Conservation (phyloP, 2,113 vertebrate genomes). For the Microcebus tavaratra region DNA sequence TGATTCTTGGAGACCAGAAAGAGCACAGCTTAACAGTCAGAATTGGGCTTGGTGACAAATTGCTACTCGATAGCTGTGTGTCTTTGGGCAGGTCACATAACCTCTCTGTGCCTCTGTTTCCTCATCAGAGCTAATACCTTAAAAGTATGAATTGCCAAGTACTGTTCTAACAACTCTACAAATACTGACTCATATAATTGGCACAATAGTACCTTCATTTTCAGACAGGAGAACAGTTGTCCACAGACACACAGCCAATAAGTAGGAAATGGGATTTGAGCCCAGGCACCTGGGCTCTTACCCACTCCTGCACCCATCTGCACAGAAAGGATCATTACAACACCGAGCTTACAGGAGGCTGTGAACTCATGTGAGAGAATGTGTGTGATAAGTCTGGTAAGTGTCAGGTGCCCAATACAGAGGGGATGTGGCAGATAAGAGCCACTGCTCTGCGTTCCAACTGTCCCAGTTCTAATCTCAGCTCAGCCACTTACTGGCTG, state of each 20-base stretch:
- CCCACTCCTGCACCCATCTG: background rate
- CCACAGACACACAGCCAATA: background rate
- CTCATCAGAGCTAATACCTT: background rate
- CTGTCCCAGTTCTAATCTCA: background rate
- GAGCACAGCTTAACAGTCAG: background rate
- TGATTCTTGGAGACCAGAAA: background rate
- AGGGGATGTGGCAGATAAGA: background rate
- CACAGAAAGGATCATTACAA: background rate
- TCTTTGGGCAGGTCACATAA: background rate
- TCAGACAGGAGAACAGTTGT: slow-evolving; percentile 2
- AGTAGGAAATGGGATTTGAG: background rate
- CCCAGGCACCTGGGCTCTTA: background rate
- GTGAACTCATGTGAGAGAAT: background rate
- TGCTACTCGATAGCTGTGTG: slow-evolving; percentile 4
- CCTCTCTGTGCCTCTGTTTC: background rate
- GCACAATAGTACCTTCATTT: slow-evolving; percentile 19
- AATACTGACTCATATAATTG: slow-evolving; percentile 53
- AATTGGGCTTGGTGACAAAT: background rate
- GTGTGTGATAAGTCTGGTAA: background rate
- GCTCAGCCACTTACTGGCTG: background rate
- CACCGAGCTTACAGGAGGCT: background rate
- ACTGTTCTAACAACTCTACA: slow-evolving; percentile 35
- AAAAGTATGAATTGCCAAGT: background rate
- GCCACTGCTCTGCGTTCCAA: background rate
- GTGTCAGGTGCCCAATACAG: background rate